Conservation (phyloP, 1,140 invertebrate genomes). For the Bombus fervidus region DNA sequence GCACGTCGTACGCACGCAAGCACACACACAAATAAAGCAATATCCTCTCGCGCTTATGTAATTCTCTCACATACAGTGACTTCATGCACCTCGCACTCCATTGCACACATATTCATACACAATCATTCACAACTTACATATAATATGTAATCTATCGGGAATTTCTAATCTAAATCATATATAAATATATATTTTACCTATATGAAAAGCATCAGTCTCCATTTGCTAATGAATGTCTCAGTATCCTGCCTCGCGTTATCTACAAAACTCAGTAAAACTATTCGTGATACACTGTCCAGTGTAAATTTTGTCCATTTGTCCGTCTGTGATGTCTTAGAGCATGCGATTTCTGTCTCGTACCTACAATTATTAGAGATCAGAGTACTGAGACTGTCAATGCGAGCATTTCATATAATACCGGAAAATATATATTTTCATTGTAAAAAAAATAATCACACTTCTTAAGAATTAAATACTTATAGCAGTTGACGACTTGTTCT, state of each 20-base stretch:
- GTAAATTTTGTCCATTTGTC: neutral
- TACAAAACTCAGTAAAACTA: conserved; percentile 44
- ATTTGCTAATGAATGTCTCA: conserved; percentile 71
- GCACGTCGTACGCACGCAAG: too few species aligned
- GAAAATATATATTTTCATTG: conserved; percentile 82
- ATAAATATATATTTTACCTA: conserved; percentile 83
- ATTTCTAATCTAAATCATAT: conserved; percentile 79
- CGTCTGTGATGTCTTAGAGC: neutral
- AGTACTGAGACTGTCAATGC: conserved; percentile 69
- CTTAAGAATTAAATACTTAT: conserved; percentile 81
- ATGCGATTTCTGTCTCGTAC: neutral
- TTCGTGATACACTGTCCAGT: neutral
- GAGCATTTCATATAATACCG: conserved; percentile 82
- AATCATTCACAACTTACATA: conserved; percentile 71
- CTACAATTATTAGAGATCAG: conserved; percentile 39
- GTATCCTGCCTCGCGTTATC: conserved; percentile 54
- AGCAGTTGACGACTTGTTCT: conserved; percentile 78
- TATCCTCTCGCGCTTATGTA: neutral
- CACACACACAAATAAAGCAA: neutral
- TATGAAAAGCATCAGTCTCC: conserved; percentile 83
- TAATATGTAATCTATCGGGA: conserved; percentile 71
- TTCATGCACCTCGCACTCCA: neutral
- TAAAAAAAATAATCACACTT: conserved; percentile 82
- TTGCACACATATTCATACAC: conserved; percentile 23
- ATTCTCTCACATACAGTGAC: neutral